These are phyloP conservation scores for Drosophila pegasa DNA, from an alignment of 2,888 invertebrate species.

Conservation along the genomic window DNA sequence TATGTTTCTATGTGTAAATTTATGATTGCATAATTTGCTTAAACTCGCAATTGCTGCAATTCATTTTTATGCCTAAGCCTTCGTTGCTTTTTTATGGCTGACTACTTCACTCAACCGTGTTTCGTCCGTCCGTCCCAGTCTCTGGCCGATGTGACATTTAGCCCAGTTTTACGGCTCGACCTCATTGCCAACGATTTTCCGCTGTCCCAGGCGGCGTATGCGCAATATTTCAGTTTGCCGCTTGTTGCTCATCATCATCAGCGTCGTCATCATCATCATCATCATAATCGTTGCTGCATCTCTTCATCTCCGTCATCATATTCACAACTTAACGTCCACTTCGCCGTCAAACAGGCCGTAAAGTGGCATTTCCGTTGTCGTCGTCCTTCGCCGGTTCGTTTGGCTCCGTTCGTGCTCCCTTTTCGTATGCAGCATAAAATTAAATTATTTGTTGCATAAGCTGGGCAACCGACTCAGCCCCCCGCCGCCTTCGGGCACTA, in stretches of 20 bases:
- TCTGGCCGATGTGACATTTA: constrained; percentile 60
- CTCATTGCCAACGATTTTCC: constrained; percentile 56
- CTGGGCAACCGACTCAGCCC: constrained; percentile 39
- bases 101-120: constrained; percentile 10
- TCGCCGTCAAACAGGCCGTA: constrained; percentile 78
- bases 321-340: constrained; percentile 80
- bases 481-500: constrained; percentile 25
- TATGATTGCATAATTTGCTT: constrained; percentile 53
- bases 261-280: constrained; percentile 19
- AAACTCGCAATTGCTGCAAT: constrained; percentile 46
- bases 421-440: constrained; percentile 77
- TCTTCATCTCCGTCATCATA: constrained; percentile 67
- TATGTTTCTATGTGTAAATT: constrained; percentile 31
- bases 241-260: constrained; percentile 38
- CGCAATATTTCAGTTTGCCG: constrained; percentile 64
- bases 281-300: constrained; percentile 27
- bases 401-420: constrained; percentile 37
- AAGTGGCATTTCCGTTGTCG: constrained; percentile 79
- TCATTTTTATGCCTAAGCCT: constrained; percentile 70
- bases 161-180: constrained; percentile 75
- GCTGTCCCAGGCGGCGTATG: constrained; percentile 60
- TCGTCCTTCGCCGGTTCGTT: constrained; percentile 49
- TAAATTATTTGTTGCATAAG: constrained; percentile 80
- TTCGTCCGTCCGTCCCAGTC: neutral
- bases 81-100: constrained; percentile 62